Base-by-base conservation (phyloP, 1,140 invertebrate genomes). In the Leptinotarsa lineolata region DNA sequence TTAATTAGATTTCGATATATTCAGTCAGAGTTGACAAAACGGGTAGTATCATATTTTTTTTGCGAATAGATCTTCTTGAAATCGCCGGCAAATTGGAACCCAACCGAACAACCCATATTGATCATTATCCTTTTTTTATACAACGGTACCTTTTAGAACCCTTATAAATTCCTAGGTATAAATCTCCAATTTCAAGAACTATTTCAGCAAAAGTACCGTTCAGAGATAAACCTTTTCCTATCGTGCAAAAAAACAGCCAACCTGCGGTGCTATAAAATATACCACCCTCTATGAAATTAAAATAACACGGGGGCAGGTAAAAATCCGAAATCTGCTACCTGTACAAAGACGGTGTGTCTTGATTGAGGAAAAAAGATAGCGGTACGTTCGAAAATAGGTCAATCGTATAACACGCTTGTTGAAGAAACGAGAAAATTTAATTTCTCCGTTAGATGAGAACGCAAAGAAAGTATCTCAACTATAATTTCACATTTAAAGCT, bases 371-470 rank as follows among this genome's bases (percentile, higher is more conserved):
- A 66, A 66, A 70, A 54, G 54, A 22, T 70, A 74, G 70, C 73
- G 73, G 73, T 70, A 70, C 20, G n/a, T 18, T 30, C 48, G 73
- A 74, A 74, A 74, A 74, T 74, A 65, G 73, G 73, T 74, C 73
- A 74, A 70, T 64, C 69, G 46, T 73, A 68, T 68, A 48, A 54
- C 44, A 72, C 68, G 59, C 48, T 59, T 70, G 63, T 65, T 39
- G 72, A 69, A 74, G 67, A 69, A 74, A 74, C 63, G 68, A 74
- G 73, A 74, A 74, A 74, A 70, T 65, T 65, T 16, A 65, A n/a
- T 65, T 74, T 74, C 73, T 70, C 73, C 60, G 45, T 54, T 48
- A 66, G 73, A 70, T 74, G 68, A 65, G 73, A 74, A 74, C 69
- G 67, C 58, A 59, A 74, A 74, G 73, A 74, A 74, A 74, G 73